phyloP scores from a whole-genome alignment of 2,113 vertebrate genomes.

The Tamias sibiricus region DNA sequence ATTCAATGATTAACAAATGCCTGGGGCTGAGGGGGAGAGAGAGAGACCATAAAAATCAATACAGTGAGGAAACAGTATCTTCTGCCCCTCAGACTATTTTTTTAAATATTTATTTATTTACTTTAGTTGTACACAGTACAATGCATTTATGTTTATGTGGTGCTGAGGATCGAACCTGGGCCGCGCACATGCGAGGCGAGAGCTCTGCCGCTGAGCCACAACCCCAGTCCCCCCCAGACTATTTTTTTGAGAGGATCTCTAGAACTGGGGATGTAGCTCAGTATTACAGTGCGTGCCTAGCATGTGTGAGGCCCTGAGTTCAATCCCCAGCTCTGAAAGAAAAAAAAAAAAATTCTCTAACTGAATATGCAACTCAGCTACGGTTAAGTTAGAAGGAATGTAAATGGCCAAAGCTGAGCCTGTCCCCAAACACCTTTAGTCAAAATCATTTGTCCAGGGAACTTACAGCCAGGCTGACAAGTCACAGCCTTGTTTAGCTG shows the following conservation, averaged over 20 bases:
- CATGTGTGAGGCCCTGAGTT: not conserved
- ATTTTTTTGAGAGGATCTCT: not conserved
- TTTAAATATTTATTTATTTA: too few relatives aligned
- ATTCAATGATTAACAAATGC: not conserved
- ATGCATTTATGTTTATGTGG: too few relatives aligned
- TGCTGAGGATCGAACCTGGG: too few relatives aligned
- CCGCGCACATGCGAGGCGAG: too few relatives aligned
- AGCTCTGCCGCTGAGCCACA: too few relatives aligned
- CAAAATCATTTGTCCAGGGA: not conserved
- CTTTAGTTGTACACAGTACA: too few relatives aligned
- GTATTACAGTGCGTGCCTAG: not conserved
- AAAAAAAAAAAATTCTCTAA: not conserved
- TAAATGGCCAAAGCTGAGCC: not conserved
- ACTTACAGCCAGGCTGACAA: not conserved
- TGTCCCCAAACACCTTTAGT: not conserved
- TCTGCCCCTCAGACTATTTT: not conserved
- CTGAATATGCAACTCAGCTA: not conserved
- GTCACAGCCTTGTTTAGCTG: not conserved
- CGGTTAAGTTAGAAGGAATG: not conserved
- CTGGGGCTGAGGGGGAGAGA: fast-evolving
- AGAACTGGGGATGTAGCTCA: not conserved
- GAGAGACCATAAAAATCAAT: not conserved
- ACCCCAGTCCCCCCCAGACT: too few relatives aligned
- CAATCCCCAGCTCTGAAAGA: not conserved
- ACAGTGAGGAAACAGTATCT: not conserved